Percentiles rank a stretch among this genome's conserved stretches.
phyloP scores from a whole-genome alignment of 2,888 invertebrate genomes.

The Drosophila recens region DNA sequence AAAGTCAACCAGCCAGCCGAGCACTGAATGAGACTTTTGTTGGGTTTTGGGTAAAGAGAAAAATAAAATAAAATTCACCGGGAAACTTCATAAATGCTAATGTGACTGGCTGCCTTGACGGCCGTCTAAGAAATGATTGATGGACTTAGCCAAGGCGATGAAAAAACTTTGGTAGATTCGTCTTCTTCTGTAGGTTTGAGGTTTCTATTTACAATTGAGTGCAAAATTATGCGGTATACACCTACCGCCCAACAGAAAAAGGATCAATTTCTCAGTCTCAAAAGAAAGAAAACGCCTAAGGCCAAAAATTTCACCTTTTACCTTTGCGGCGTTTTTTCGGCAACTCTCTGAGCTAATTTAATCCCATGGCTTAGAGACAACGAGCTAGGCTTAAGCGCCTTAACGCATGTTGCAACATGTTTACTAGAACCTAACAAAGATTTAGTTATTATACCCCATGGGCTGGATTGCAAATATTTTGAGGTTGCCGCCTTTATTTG shows the following conservation, averaged over 20 bases:
- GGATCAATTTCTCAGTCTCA: constrained; percentile 56
- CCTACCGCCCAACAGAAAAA: constrained; percentile 39
- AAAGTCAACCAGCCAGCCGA: constrained; percentile 66
- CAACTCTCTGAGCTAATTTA: constrained; percentile 66
- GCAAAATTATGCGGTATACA: constrained; percentile 70
- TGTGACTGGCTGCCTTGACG: constrained; percentile 62
- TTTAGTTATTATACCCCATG: constrained; percentile 41
- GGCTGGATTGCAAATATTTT: constrained; percentile 64
- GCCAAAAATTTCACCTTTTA: constrained; percentile 46
- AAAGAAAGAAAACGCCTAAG: constrained; percentile 14
- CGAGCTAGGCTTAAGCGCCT: constrained; percentile 63
- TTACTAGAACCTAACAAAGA: constrained; percentile 44
- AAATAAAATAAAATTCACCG: constrained; percentile 41
- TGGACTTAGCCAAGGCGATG: constrained; percentile 54
- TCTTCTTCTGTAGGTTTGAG: constrained; percentile 41
- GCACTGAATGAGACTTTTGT: constrained; percentile 43
- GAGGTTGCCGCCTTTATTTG: constrained; percentile 48
- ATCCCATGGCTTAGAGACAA: constrained; percentile 63
- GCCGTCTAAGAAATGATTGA: constrained; percentile 71
- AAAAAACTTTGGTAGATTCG: constrained; percentile 38
- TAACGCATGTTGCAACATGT: constrained; percentile 68
- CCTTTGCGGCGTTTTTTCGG: constrained; percentile 41
- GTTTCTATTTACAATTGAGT: constrained; percentile 65
- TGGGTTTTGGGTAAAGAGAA: constrained; percentile 13
- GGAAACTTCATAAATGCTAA: constrained; percentile 76